Evolutionary conservation across 2,113 vertebrate genomes (phyloP), one percentile per base, ranked within the genome.

Genomic region (Lonchura striata): DNA sequence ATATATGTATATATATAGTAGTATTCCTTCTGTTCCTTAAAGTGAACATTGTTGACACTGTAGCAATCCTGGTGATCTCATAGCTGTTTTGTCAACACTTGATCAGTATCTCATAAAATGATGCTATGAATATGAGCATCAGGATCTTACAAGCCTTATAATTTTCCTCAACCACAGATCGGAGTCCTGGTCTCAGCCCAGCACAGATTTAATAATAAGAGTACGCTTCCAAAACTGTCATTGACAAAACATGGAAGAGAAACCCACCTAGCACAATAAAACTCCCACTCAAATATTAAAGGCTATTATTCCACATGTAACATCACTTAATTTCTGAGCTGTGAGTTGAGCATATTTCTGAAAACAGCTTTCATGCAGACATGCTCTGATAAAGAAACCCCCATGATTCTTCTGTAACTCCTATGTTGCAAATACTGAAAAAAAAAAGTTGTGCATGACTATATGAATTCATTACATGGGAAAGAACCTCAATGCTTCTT

Each of bases 1-100:
- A 39, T 0, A 54, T n/a, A n/a, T n/a, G n/a, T n/a, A n/a, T 31
- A 17, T 2, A 35, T 2, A 39, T 0, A 54, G 25, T 1, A 61
- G 30, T 17, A n/a, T 23, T 64, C n/a, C 53, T 63, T 54, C 25
- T 25, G 17, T 39, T 57, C 20, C 28, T 39, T 11, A 22, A 7
- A 35, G 15, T 25, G 28, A 65, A 65, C 41, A 22, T 2, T 47
- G n/a, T 12, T 89, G 27, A 28, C 31, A 7, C 7, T 13, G 19
- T 6, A 89, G 50, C 68, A 81, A n/a, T 2, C 6, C 1, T 57
- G 42, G 16, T 50, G 11, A 86, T 24, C n/a, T 83, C 61, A 4
- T 2, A 39, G 16, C 28, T 57, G 27, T 91, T 83, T 10, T 69
- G 37, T 52, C 27, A 84, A 52, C 24, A 61, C 50, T 33, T 42